These are phyloP conservation scores for Muscicapa striata DNA, from an alignment of 2,797 vertebrate species.

Conservation along the genomic window DNA sequence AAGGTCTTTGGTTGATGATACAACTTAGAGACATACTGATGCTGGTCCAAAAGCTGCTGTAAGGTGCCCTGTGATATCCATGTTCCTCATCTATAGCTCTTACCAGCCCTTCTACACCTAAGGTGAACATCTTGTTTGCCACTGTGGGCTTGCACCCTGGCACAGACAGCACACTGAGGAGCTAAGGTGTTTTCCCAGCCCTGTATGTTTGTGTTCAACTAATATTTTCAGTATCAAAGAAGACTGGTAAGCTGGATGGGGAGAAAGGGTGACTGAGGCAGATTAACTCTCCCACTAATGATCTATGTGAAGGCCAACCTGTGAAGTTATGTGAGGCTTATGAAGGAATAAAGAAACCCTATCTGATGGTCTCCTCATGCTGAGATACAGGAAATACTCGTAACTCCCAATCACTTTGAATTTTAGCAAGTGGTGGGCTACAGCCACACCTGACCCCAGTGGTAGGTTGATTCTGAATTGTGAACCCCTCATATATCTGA, in stretches of 20 bases:
- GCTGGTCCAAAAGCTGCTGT: background rate
- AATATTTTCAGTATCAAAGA: background rate
- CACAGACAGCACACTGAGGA: background rate
- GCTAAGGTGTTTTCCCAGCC: background rate
- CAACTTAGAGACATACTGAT: background rate
- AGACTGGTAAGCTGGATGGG: background rate
- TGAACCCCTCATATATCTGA: background rate
- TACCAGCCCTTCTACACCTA: background rate
- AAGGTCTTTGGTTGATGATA: background rate
- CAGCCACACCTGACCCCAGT: background rate
- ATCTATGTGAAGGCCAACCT: background rate
- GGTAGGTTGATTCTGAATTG: accelerated
- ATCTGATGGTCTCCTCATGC: background rate
- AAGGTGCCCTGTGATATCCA: background rate
- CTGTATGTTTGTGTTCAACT: background rate
- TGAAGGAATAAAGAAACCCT: background rate
- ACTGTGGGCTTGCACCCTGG: background rate
- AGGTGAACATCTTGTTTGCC: background rate
- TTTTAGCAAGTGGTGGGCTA: background rate
- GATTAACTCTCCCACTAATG: background rate
- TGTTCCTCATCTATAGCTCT: background rate
- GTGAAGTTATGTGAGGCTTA: background rate
- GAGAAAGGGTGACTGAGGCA: background rate
- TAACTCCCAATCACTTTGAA: background rate
- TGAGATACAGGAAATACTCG: background rate